phyloP scores from a whole-genome alignment of 2,888 invertebrate species.

The Nemotelus nigrinus region DNA sequence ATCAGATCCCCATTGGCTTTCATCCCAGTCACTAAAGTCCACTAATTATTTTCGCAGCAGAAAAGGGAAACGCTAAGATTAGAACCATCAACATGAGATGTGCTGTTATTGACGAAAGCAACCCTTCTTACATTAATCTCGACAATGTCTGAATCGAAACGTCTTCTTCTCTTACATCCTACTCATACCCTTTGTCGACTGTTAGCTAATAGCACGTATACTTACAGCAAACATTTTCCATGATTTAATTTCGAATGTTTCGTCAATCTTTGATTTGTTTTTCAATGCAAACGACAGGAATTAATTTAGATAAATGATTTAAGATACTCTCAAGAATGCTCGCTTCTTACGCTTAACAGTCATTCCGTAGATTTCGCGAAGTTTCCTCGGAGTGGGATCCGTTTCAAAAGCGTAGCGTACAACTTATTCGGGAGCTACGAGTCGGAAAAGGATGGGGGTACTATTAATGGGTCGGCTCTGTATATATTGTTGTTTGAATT shows the following conservation, averaged over 20 bases:
- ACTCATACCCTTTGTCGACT: background rate
- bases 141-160: background rate
- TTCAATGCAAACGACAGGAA: constrained; percentile 66
- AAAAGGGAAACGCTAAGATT: background rate
- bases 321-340: constrained; percentile 29
- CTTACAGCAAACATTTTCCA: constrained; percentile 30
- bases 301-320: constrained; percentile 66
- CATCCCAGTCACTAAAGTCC: no score
- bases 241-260: constrained; percentile 56
- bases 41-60: no score
- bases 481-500: constrained; percentile 39
- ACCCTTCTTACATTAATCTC: constrained; percentile 4
- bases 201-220: background rate
- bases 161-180: background rate
- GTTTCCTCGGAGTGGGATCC: no score
- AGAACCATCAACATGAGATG: background rate
- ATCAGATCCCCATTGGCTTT: no score
- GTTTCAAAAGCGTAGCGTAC: no score
- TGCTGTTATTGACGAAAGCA: constrained; percentile 24
- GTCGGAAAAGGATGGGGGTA: constrained; percentile 21
- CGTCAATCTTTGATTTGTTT: constrained; percentile 66
- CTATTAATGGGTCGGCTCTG: background rate
- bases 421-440: background rate
- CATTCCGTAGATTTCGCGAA: no score
- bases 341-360: no score